Conservation (phyloP, 2,888 invertebrate genomes). For the Micropterix aruncella region DNA sequence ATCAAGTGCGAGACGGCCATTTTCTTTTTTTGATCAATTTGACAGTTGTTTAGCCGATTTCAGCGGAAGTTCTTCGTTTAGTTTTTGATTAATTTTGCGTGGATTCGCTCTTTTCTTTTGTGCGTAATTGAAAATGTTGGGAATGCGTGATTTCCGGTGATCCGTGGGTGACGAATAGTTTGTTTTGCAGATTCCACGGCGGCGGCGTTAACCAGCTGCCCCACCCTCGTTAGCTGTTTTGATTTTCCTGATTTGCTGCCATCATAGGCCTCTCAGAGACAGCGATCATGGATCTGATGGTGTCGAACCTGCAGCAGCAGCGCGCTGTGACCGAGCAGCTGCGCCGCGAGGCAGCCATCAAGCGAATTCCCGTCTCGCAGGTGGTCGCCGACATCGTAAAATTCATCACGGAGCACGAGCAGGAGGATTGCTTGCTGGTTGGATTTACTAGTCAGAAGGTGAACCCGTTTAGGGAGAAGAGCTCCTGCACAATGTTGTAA, state of each 20-base stretch:
- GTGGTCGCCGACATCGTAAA: slow-evolving; percentile 89
- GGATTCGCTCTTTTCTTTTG: too few relatives aligned
- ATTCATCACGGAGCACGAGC: slow-evolving; percentile 80
- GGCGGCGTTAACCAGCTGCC: too few relatives aligned
- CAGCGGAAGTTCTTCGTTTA: too few relatives aligned
- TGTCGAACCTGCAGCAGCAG: slow-evolving; percentile 89
- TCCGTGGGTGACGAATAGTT: too few relatives aligned
- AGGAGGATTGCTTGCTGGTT: slow-evolving; percentile 84
- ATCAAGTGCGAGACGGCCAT: too few relatives aligned
- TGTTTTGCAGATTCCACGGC: too few relatives aligned
- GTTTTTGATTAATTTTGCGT: too few relatives aligned
- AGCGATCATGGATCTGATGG: slow-evolving; percentile 86
- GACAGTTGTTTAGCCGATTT: too few relatives aligned
- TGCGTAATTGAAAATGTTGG: too few relatives aligned
- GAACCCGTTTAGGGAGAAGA: slow-evolving; percentile 92
- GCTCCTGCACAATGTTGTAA: slow-evolving; percentile 75
- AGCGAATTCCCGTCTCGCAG: slow-evolving; percentile 73
- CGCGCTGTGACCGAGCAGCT: slow-evolving; percentile 87
- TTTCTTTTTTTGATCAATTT: too few relatives aligned
- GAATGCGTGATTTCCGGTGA: too few relatives aligned
- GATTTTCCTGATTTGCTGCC: slow-evolving; percentile 28
- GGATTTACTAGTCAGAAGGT: slow-evolving; percentile 91
- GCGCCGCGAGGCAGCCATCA: slow-evolving; percentile 78
- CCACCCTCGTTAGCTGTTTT: slow-evolving; percentile 9
- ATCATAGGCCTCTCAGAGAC: slow-evolving; percentile 83